Evolutionary conservation across 1,140 invertebrate species (phyloP).

Genomic region (Drosophila kanapiae): DNA sequence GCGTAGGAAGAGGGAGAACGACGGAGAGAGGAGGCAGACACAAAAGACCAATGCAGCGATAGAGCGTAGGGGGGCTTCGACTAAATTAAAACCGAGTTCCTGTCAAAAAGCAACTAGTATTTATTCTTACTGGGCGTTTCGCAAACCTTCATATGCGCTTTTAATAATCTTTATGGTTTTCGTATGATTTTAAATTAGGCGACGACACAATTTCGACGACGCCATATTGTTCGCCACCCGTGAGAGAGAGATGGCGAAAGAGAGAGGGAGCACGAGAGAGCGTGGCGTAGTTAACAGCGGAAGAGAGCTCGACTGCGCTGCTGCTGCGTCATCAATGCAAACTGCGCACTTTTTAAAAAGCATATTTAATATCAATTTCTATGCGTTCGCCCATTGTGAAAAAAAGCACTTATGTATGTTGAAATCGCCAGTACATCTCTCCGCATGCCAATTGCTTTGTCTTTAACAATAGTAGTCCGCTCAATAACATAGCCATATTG

Average conservation of each 20-base stretch:
- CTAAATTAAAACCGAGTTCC: slow-evolving; percentile 5
- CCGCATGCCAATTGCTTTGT: slow-evolving; percentile 39
- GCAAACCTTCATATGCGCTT: slow-evolving; percentile 31
- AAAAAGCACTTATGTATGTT: slow-evolving; percentile 24
- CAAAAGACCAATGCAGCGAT: slow-evolving; percentile 56
- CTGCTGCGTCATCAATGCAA: slow-evolving; percentile 81
- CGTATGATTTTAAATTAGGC: slow-evolving; percentile 57
- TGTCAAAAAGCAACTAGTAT: slow-evolving; percentile 21
- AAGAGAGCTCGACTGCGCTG: slow-evolving; percentile 54
- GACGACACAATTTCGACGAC: slow-evolving; percentile 77
- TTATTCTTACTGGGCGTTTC: slow-evolving; percentile 32
- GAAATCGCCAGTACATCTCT: slow-evolving; percentile 23
- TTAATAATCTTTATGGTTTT: slow-evolving; percentile 51
- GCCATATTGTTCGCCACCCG: slow-evolving; percentile 67
- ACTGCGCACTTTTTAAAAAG: slow-evolving; percentile 73
- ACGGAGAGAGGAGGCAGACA: slow-evolving; percentile 9
- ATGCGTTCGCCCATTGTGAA: slow-evolving; percentile 34
- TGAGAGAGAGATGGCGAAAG: slow-evolving; percentile 24
- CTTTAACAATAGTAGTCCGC: slow-evolving; percentile 23
- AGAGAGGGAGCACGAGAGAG: slow-evolving; percentile 17
- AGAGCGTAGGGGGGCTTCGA: slow-evolving; percentile 5
- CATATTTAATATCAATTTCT: slow-evolving; percentile 50
- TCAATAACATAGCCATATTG: slow-evolving; percentile 45
- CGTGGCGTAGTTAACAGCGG: slow-evolving; percentile 38
- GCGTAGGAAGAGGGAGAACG: not conserved